phyloP scores from a whole-genome alignment of 2,797 vertebrate genomes.

The Nannoperca obscura region DNA sequence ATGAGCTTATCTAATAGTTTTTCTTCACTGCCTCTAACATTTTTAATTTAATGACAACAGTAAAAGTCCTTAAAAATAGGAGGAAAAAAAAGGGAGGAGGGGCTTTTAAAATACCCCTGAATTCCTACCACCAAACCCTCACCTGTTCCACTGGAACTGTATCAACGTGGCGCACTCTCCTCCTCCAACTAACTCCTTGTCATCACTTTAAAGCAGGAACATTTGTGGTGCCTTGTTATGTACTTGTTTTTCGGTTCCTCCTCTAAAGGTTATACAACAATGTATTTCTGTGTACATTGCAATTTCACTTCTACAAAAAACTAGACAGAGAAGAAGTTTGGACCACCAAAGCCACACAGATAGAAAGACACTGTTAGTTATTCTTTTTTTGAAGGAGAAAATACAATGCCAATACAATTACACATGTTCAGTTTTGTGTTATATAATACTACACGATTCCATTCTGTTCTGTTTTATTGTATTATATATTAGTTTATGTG shows the following conservation, averaged over 20 bases:
- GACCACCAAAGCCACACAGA: conserved; percentile 12
- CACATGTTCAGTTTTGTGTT: background rate
- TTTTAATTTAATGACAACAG: background rate
- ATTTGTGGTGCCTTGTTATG: background rate
- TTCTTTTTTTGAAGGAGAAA: background rate
- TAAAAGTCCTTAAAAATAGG: background rate
- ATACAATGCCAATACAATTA: background rate
- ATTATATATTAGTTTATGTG: background rate
- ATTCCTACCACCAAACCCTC: background rate
- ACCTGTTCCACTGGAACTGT: background rate
- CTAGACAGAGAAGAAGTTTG: background rate
- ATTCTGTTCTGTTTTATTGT: background rate
- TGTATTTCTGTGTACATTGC: conserved; percentile 2
- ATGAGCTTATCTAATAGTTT: background rate
- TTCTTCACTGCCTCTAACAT: background rate
- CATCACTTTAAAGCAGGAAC: background rate
- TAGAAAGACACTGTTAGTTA: background rate
- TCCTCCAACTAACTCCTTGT: background rate
- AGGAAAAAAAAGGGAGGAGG: background rate
- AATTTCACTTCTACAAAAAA: conserved; percentile 34
- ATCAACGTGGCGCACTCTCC: background rate
- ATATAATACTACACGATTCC: background rate
- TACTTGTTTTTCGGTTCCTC: background rate
- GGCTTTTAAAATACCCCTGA: background rate
- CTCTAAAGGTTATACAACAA: background rate